Evolutionary conservation across 2,113 vertebrate species (phyloP).

Genomic region (Empidonax traillii): DNA sequence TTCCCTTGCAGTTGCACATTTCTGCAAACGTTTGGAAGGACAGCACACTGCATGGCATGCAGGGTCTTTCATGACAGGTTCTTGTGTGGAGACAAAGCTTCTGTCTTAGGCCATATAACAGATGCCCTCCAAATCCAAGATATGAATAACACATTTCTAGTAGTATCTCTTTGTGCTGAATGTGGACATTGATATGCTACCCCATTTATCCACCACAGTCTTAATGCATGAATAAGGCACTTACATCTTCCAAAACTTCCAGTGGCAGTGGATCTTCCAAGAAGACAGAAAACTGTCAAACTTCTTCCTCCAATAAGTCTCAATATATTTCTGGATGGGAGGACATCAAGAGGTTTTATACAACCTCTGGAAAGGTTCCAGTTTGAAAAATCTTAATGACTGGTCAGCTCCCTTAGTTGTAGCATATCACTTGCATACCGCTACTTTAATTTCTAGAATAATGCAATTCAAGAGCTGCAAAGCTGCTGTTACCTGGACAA

Average conservation of each 20-base stretch:
- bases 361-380: constrained; percentile 29
- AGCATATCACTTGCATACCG: not conserved
- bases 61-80: not conserved
- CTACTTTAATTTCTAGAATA: not conserved
- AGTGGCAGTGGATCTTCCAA: not conserved
- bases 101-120: not conserved
- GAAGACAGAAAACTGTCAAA: constrained; percentile 6
- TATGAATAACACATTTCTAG: not conserved
- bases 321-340: constrained; percentile 18
- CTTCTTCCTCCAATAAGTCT: not conserved
- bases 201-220: not conserved
- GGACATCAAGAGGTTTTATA: constrained; percentile 5
- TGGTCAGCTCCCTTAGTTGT: not conserved
- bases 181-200: not conserved
- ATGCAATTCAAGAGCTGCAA: not conserved
- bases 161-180: not conserved
- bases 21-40: not conserved
- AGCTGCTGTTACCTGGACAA: not conserved
- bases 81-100: not conserved
- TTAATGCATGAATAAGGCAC: not conserved
- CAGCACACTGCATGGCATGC: not conserved
- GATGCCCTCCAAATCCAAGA: not conserved
- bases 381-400: not conserved
- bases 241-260: not conserved
- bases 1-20: not conserved